Evolutionary conservation across 2,797 vertebrate genomes (phyloP).

Genomic region (Florisuga fusca): DNA sequence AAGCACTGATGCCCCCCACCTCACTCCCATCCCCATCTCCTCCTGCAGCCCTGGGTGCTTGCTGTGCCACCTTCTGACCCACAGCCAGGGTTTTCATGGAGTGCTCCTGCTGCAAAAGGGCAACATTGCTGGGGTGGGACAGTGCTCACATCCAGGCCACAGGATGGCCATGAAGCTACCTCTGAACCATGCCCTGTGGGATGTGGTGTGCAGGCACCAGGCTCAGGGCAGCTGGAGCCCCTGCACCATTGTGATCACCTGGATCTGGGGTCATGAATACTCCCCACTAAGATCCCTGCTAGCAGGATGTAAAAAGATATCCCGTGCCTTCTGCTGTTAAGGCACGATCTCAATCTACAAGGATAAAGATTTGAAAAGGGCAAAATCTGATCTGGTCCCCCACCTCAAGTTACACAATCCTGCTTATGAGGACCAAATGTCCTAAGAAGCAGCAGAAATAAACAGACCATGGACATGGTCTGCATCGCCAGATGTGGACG

Average conservation of each 20-base stretch:
- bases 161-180: neutral
- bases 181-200: rapidly evolving
- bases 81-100: neutral
- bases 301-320: neutral
- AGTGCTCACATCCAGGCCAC: neutral
- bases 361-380: neutral
- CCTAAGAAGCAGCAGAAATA: constrained; percentile 26
- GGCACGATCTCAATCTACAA: neutral
- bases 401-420: neutral
- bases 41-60: neutral
- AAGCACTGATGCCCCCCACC: rapidly evolving
- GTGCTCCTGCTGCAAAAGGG: neutral
- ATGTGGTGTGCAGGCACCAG: neutral
- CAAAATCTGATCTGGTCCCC: neutral
- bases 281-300: neutral
- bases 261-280: neutral
- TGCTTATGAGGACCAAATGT: neutral
- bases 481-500: constrained; percentile 13
- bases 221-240: neutral
- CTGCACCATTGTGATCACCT: neutral
- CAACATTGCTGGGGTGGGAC: neutral
- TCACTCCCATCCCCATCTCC: neutral
- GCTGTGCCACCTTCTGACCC: neutral
- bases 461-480: neutral
- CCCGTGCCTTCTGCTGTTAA: neutral